phyloP scores from a whole-genome alignment of 2,797 vertebrate genomes.

The Anas flavirostris region DNA sequence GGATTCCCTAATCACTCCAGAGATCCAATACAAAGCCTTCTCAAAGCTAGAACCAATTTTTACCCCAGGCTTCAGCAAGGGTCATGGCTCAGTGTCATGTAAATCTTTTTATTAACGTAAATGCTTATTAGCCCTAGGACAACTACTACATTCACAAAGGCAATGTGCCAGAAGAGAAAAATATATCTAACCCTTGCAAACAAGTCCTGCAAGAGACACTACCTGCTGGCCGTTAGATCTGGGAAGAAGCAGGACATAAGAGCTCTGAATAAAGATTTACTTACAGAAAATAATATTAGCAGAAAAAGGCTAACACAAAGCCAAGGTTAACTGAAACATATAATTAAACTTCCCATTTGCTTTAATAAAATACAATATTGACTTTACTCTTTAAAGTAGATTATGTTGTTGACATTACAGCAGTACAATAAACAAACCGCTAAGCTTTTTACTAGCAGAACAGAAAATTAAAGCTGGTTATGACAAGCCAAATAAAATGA shows the following conservation, averaged over 20 bases:
- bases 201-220: neutral
- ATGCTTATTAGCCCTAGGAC: neutral
- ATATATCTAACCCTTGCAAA: neutral
- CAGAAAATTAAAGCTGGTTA: constrained; percentile 68
- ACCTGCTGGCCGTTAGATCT: neutral
- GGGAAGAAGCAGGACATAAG: neutral
- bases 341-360: constrained; percentile 67
- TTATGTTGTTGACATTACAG: constrained; percentile 68
- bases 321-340: constrained; percentile 72
- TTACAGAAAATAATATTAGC: constrained; percentile 47
- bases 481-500: constrained; percentile 64
- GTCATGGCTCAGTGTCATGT: neutral
- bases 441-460: constrained; percentile 68
- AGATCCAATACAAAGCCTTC: neutral
- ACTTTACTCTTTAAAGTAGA: constrained; percentile 72
- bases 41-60: neutral
- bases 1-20: neutral
- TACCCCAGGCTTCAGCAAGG: neutral
- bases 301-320: constrained; percentile 42
- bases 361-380: constrained; percentile 71
- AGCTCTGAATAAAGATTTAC: constrained; percentile 50
- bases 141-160: neutral
- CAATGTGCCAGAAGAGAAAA: neutral
- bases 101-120: neutral
- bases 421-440: constrained; percentile 58